Evolutionary conservation across 92 coral and sea anemone species (phyloP).

Genomic region (Zoanthus sociatus): DNA sequence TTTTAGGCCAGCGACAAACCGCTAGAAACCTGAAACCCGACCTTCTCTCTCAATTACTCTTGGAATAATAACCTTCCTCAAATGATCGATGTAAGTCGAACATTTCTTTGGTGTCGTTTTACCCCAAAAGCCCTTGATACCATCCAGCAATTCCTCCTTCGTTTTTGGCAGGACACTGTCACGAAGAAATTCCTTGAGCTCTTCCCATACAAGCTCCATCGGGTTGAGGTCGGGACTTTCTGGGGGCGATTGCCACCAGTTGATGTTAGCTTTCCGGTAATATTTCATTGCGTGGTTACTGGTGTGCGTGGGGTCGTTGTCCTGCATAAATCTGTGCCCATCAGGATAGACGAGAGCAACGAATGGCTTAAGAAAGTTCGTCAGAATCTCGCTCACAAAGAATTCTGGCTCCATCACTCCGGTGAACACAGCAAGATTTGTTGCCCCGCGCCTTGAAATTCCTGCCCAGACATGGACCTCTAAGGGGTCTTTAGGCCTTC

Average conservation of each 20-base stretch:
- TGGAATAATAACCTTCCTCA: slow-evolving; percentile 56
- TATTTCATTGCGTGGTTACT: slow-evolving; percentile 3
- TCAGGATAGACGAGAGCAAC: slow-evolving; percentile 54
- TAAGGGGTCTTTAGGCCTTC: slow-evolving; percentile 58
- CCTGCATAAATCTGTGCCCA: slow-evolving; percentile 38
- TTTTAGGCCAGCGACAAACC: neutral
- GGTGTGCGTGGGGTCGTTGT: neutral
- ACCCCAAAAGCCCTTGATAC: slow-evolving; percentile 60
- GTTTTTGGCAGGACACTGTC: slow-evolving; percentile 40
- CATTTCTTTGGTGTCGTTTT: slow-evolving; percentile 61
- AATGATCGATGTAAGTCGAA: slow-evolving; percentile 58
- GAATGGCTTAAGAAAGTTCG: slow-evolving; percentile 50
- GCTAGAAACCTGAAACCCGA: slow-evolving; percentile 54
- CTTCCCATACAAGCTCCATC: neutral
- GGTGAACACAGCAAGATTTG: slow-evolving; percentile 45
- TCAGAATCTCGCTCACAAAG: neutral
- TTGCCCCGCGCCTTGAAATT: slow-evolving; percentile 53
- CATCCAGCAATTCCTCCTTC: slow-evolving; percentile 47
- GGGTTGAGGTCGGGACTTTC: slow-evolving; percentile 46
- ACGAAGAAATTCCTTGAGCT: slow-evolving; percentile 53
- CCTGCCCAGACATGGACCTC: slow-evolving; percentile 66
- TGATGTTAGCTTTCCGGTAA: slow-evolving; percentile 31
- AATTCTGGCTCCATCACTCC: slow-evolving; percentile 55
- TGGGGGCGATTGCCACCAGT: slow-evolving; percentile 51
- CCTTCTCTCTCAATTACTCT: slow-evolving; percentile 50